Evolutionary conservation across 2,888 invertebrate species (phyloP).

Genomic region (Ectropis crepuscularia): DNA sequence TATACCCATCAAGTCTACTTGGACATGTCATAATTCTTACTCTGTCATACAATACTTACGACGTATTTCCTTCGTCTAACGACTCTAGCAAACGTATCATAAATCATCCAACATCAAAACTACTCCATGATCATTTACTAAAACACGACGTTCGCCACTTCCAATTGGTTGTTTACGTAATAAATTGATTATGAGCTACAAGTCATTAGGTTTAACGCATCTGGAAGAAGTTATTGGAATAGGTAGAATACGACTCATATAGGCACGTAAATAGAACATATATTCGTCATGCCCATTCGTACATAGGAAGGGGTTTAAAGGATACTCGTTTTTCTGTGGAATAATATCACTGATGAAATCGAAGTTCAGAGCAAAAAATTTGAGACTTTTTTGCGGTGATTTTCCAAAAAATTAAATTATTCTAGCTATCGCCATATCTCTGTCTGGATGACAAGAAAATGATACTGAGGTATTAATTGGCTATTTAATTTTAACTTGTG

Average conservation of each 20-base stretch:
- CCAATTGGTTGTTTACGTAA: slow-evolving; percentile 27
- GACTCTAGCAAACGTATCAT: slow-evolving; percentile 18
- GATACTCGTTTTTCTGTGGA: no score
- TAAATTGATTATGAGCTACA: slow-evolving; percentile 22
- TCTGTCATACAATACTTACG: slow-evolving; percentile 21
- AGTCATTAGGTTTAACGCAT: slow-evolving; percentile 22
- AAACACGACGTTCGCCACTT: slow-evolving; percentile 27
- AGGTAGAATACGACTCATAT: neutral
- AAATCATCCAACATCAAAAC: slow-evolving; percentile 30
- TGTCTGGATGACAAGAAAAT: no score
- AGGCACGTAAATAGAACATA: no score
- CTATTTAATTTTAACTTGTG: no score
- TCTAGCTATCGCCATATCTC: no score
- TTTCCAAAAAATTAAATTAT: no score
- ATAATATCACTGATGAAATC: no score
- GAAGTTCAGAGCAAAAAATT: no score
- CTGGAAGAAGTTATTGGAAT: slow-evolving; percentile 1
- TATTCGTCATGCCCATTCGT: no score
- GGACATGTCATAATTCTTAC: slow-evolving; percentile 15
- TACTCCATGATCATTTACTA: slow-evolving; percentile 21
- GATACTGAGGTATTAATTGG: no score
- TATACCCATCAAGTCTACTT: slow-evolving; percentile 7
- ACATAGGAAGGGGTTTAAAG: no score
- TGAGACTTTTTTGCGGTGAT: no score
- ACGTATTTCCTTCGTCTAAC: slow-evolving; percentile 16